These are phyloP conservation scores for Phataginus tetradactyla DNA, from an alignment of 2,797 vertebrate species.

Conservation along the genomic window DNA sequence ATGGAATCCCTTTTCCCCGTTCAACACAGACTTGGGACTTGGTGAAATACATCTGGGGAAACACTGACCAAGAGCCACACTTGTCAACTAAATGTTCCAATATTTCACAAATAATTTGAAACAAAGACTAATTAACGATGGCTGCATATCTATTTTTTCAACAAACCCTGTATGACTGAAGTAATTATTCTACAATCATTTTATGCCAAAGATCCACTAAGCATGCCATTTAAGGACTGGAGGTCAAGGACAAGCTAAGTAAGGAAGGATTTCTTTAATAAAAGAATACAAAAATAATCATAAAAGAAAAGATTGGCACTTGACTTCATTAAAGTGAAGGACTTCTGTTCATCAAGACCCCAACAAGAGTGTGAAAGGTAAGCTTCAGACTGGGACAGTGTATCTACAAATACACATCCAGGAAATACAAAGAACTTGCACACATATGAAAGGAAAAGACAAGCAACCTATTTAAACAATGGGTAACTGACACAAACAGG, in stretches of 20 bases:
- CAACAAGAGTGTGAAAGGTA: background rate
- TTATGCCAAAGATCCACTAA: background rate
- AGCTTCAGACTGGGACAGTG: background rate
- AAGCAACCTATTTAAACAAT: background rate
- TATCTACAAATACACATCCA: background rate
- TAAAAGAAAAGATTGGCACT: background rate
- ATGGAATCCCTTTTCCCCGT: background rate
- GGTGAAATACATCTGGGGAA: background rate
- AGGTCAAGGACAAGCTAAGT: background rate
- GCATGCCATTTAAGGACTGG: background rate
- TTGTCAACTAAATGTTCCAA: conserved; percentile 8
- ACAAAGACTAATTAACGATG: background rate
- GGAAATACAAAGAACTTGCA: background rate
- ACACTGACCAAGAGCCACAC: background rate
- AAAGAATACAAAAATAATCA: background rate
- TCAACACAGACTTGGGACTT: background rate
- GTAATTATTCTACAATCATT: background rate
- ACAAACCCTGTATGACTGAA: background rate
- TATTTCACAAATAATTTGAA: conserved; percentile 33
- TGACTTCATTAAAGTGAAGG: background rate
- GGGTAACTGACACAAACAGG: background rate
- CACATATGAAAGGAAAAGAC: background rate
- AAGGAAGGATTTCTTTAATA: background rate
- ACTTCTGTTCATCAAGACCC: background rate
- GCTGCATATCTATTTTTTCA: background rate